Percentiles rank a stretch among this genome's conserved stretches.
These are phyloP conservation scores for Ammodytes marinus DNA, from an alignment of 2,113 vertebrate species.

Conservation along the genomic window DNA sequence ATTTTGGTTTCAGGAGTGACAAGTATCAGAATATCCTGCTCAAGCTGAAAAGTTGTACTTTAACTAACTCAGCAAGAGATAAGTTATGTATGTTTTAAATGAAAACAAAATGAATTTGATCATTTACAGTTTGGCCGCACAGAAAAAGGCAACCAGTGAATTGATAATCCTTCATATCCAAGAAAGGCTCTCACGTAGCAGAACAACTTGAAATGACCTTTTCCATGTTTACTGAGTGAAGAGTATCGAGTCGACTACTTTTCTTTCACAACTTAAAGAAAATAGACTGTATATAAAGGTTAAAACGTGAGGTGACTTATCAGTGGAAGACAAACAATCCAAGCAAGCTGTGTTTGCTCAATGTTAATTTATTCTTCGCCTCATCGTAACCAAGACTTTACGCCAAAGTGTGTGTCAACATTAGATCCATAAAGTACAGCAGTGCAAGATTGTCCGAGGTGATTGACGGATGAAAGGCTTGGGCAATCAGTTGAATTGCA, in stretches of 20 bases:
- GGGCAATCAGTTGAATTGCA: slow-evolving; percentile 15
- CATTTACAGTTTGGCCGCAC: too few species aligned
- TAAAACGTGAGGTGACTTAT: too few species aligned
- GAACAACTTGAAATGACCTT: background rate
- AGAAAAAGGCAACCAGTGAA: background rate
- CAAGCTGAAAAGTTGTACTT: background rate
- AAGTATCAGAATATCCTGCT: background rate
- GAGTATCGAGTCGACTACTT: too few species aligned
- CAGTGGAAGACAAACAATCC: background rate
- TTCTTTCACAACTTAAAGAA: too few species aligned
- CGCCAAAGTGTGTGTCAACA: background rate
- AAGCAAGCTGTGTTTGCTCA: background rate
- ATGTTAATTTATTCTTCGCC: background rate
- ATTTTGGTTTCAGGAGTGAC: background rate
- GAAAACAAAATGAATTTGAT: too few species aligned
- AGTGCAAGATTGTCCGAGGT: background rate
- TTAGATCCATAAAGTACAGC: too few species aligned
- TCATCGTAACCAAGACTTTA: background rate
- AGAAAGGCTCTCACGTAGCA: background rate
- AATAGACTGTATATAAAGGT: too few species aligned
- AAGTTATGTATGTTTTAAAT: too few species aligned
- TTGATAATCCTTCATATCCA: background rate
- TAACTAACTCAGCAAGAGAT: background rate
- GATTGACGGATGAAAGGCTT: background rate
- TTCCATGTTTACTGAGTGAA: too few species aligned